Conservation (phyloP, 2,888 invertebrate species). For the Gnatocerus cornutus region DNA sequence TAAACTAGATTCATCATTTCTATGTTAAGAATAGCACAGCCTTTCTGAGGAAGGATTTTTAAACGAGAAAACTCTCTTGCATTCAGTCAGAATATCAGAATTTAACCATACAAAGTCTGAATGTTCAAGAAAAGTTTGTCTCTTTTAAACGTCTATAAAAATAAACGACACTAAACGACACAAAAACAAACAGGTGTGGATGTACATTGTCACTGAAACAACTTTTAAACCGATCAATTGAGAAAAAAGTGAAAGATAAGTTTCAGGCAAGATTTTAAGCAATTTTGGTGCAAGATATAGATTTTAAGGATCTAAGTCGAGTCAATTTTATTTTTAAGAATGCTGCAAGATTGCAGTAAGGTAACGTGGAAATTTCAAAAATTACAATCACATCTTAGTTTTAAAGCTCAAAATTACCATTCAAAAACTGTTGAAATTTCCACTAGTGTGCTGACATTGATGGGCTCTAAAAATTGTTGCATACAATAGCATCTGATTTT, state of each 20-base stretch:
- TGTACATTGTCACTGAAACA: slow-evolving; percentile 24
- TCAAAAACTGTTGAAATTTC: neutral
- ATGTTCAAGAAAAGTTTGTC: neutral
- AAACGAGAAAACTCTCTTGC: slow-evolving; percentile 1
- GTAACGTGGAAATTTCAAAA: slow-evolving; percentile 3
- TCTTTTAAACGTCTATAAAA: slow-evolving; percentile 10
- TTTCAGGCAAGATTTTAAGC: neutral
- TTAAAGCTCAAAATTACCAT: too few species aligned
- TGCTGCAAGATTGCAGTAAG: neutral
- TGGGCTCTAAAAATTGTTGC: slow-evolving; percentile 18
- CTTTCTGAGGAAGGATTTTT: slow-evolving; percentile 44
- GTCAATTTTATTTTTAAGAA: neutral
- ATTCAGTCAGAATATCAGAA: neutral
- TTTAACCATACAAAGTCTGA: neutral
- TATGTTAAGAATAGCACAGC: slow-evolving; percentile 42
- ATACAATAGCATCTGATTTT: slow-evolving; percentile 2
- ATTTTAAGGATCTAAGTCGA: neutral
- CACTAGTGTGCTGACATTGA: neutral
- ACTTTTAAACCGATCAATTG: slow-evolving; percentile 28
- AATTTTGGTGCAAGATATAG: neutral
- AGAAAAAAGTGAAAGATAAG: slow-evolving; percentile 3
- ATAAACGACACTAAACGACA: slow-evolving; percentile 28
- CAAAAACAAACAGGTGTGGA: slow-evolving; percentile 37
- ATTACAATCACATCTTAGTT: too few species aligned
- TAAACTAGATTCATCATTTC: slow-evolving; percentile 4